Conservation (phyloP, 2,888 invertebrate species). For the Lymantria monacha region DNA sequence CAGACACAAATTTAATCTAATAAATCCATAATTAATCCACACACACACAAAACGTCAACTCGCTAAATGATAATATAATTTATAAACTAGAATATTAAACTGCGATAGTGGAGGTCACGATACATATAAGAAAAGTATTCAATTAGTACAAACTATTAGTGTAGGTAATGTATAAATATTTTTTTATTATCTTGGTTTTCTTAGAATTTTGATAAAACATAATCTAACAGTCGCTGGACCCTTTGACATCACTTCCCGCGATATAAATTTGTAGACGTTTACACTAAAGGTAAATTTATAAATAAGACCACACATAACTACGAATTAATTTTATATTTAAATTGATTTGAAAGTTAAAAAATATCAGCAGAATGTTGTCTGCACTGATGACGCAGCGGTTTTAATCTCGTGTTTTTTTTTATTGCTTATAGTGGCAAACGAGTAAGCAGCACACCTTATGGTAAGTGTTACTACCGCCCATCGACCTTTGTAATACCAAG, state of each 20-base stretch:
- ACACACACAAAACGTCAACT: conserved; percentile 12
- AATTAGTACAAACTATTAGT: conserved; percentile 17
- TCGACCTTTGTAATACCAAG: too few relatives aligned
- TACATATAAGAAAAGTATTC: conserved; percentile 17
- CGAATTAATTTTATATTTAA: too few relatives aligned
- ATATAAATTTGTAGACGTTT: neutral
- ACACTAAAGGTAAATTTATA: neutral
- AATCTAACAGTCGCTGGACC: conserved; percentile 10
- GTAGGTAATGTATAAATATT: conserved; percentile 11
- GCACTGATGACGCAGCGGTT: too few relatives aligned
- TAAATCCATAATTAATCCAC: conserved; percentile 24
- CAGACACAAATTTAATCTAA: conserved; percentile 18
- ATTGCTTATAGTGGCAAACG: too few relatives aligned
- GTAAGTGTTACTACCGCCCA: too few relatives aligned
- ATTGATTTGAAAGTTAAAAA: too few relatives aligned
- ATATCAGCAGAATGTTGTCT: too few relatives aligned
- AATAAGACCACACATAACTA: too few relatives aligned
- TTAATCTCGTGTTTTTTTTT: too few relatives aligned
- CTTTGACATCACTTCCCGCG: conserved; percentile 21
- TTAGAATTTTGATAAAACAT: conserved; percentile 21
- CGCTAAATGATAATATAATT: conserved; percentile 8
- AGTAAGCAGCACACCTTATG: too few relatives aligned
- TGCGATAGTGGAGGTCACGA: conserved; percentile 28
- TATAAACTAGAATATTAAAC: conserved; percentile 26
- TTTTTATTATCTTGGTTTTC: conserved; percentile 17